A percentile compares a stretch with the other conserved stretches of the same genome.
Conservation (phyloP, 1,140 invertebrate species). For the Drosophila gunungcola region DNA sequence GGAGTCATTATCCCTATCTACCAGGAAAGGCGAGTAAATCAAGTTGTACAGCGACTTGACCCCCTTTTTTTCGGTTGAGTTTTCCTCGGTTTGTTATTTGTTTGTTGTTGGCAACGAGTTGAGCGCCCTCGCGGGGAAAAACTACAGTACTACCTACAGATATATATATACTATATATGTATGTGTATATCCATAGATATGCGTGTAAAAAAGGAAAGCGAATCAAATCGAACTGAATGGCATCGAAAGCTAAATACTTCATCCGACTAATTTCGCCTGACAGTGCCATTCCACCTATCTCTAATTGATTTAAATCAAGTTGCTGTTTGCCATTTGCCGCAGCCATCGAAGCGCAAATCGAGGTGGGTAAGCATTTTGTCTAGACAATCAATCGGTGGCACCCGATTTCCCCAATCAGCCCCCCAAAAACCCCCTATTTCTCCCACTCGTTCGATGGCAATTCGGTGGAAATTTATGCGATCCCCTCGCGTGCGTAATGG, state of each 20-base stretch:
- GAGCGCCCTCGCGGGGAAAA: conserved; percentile 51
- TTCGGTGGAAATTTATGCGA: conserved; percentile 66
- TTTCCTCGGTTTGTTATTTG: conserved; percentile 51
- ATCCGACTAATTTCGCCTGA: conserved; percentile 74
- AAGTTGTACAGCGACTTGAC: conserved; percentile 70
- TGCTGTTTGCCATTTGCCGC: conserved; percentile 59
- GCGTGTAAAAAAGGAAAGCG: conserved; percentile 41
- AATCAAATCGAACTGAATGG: conserved; percentile 22
- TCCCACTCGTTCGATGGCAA: conserved; percentile 23
- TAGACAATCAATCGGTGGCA: conserved; percentile 74
- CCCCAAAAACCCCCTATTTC: neutral
- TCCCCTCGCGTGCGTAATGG: conserved; percentile 69
- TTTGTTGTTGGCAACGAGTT: conserved; percentile 83
- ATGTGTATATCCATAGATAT: conserved; percentile 4
- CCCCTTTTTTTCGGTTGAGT: conserved; percentile 58
- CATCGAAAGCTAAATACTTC: conserved; percentile 70
- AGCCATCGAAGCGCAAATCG: conserved; percentile 34
- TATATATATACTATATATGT: conserved; percentile 3
- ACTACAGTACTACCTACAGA: conserved; percentile 1
- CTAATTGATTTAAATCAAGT: conserved; percentile 83
- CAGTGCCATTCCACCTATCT: conserved; percentile 63
- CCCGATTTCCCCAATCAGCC: conserved; percentile 7
- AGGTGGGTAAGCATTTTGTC: conserved; percentile 47
- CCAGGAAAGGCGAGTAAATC: conserved; percentile 45
- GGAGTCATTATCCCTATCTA: conserved; percentile 45